phyloP scores from a whole-genome alignment of 2,113 vertebrate species.

The Gavia stellata region DNA sequence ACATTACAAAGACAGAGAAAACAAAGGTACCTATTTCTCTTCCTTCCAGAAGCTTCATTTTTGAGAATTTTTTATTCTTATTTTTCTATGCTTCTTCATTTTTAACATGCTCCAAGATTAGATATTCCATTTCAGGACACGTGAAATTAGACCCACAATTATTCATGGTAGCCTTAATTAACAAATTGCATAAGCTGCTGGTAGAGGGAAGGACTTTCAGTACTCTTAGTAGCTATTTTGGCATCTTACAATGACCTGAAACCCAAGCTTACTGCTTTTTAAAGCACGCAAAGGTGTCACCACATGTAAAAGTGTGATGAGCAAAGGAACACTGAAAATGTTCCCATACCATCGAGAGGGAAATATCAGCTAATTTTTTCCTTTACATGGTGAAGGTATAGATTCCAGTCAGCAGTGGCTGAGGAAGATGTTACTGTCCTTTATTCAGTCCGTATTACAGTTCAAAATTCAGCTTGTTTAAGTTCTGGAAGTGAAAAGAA shows the following conservation, averaged over 20 bases:
- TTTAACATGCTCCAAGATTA: background rate
- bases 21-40: background rate
- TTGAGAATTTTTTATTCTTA: background rate
- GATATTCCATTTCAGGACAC: background rate
- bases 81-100: background rate
- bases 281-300: background rate
- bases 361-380: background rate
- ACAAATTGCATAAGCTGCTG: background rate
- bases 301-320: background rate
- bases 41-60: background rate
- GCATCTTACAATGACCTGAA: background rate
- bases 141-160: background rate
- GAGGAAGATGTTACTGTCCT: background rate
- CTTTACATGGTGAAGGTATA: background rate
- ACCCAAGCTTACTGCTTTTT: background rate
- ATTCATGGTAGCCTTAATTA: background rate
- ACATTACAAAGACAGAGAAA: background rate
- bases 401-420: background rate
- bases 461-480: background rate
- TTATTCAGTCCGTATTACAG: background rate
- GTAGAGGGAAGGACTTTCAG: background rate
- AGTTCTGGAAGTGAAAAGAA: background rate
- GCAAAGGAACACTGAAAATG: background rate
- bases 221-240: background rate
- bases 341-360: background rate